Percentiles rank a stretch among this genome's conserved stretches.
phyloP scores from a whole-genome alignment of 2,888 invertebrate genomes.

The Caenorhabditis wallacei region DNA sequence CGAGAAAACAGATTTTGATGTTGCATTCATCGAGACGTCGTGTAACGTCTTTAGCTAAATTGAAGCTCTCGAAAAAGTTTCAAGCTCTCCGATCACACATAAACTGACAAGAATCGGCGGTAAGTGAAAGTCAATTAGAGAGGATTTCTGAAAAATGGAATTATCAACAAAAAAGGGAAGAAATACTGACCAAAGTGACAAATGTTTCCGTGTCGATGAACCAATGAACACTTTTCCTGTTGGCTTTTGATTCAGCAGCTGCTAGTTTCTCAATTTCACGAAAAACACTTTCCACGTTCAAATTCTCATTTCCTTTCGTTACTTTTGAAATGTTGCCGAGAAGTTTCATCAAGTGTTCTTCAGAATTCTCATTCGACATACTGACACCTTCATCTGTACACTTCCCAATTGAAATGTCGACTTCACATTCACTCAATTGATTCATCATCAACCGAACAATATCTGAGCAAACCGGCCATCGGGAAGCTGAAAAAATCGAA shows the following conservation, averaged over 20 bases:
- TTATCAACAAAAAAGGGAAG: too few relatives aligned
- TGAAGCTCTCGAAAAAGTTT: background rate
- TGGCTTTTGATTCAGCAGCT: background rate
- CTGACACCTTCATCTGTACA: constrained; percentile 14
- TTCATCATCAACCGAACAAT: constrained; percentile 16
- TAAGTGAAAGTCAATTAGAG: background rate
- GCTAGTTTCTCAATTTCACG: constrained; percentile 28
- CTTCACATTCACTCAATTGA: constrained; percentile 8
- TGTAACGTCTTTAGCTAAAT: background rate
- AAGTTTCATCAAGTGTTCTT: constrained; percentile 2
- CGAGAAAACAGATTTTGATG: background rate
- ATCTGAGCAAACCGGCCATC: constrained; percentile 29
- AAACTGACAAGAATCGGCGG: constrained; percentile 2
- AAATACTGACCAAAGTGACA: constrained; percentile 12
- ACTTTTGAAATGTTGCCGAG: constrained; percentile 1
- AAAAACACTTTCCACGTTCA: constrained; percentile 27
- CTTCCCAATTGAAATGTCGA: constrained; percentile 22
- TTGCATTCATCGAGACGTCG: background rate
- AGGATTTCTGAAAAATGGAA: constrained; percentile 11
- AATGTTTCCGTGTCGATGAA: constrained; percentile 45
- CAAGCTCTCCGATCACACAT: constrained; percentile 37
- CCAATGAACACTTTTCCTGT: constrained; percentile 23
- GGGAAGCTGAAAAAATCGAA: constrained; percentile 19
- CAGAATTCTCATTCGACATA: constrained; percentile 27
- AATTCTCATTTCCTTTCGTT: background rate